A percentile compares a stretch with the other conserved stretches of the same genome.
phyloP scores from a whole-genome alignment of 1,140 invertebrate genomes.

The Acromyrmex charruanus region DNA sequence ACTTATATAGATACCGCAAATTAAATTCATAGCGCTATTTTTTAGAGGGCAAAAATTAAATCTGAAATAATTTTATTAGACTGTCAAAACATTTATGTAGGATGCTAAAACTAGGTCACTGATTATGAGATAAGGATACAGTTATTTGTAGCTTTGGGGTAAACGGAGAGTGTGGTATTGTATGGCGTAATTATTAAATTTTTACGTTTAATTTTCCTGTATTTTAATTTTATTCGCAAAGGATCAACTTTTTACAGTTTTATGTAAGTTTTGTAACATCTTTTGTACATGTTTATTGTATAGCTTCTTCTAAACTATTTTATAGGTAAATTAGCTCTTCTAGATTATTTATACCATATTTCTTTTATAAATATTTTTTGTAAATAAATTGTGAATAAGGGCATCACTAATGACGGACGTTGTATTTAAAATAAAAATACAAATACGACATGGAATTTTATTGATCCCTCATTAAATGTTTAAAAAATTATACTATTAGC shows the following conservation, averaged over 20 bases:
- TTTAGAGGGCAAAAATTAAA: no score
- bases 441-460: not conserved
- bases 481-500: not conserved
- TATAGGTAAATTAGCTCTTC: not conserved
- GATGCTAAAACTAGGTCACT: no score
- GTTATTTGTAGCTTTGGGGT: not conserved
- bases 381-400: not conserved
- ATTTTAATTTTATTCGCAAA: not conserved
- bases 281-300: not conserved
- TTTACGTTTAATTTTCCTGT: not conserved
- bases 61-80: no score
- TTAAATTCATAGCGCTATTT: no score
- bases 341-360: not conserved
- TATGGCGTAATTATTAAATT: no score
- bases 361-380: not conserved
- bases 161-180: not conserved
- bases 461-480: not conserved
- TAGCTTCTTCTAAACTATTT: not conserved
- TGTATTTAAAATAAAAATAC: not conserved
- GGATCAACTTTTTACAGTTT: not conserved
- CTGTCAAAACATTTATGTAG: no score
- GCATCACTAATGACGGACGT: not conserved
- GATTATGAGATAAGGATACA: not conserved
- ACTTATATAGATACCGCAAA: no score
- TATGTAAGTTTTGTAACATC: not conserved